phyloP scores from a whole-genome alignment of 2,888 invertebrate genomes.

The Drosophila nr. fundita region DNA sequence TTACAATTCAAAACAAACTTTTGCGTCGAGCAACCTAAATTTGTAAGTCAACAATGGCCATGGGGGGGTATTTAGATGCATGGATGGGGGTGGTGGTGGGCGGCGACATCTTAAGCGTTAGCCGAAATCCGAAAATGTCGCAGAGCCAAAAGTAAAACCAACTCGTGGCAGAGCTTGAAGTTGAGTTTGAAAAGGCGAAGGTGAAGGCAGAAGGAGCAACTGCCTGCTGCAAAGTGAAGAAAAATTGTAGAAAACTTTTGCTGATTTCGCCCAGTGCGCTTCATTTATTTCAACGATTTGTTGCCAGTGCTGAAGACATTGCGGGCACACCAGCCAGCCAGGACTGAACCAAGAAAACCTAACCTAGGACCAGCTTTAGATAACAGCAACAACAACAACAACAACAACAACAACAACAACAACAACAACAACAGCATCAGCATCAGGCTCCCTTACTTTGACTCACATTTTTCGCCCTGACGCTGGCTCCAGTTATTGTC shows the following conservation, averaged over 20 bases:
- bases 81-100: neutral
- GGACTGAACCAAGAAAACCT: constrained; percentile 21
- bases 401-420: constrained; percentile 8
- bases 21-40: constrained; percentile 77
- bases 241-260: constrained; percentile 80
- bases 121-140: constrained; percentile 77
- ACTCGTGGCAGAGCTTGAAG: constrained; percentile 32
- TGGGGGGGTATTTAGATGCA: constrained; percentile 9
- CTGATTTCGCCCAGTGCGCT: constrained; percentile 81
- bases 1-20: constrained; percentile 80
- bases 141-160: constrained; percentile 70
- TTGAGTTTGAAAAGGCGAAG: constrained; percentile 11
- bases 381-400: constrained; percentile 9
- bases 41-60: constrained; percentile 76
- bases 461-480: constrained; percentile 4
- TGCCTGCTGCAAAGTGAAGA: constrained; percentile 75
- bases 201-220: constrained; percentile 5
- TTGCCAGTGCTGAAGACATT: constrained; percentile 62
- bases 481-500: constrained; percentile 58
- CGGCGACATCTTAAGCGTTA: constrained; percentile 55
- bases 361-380: constrained; percentile 25
- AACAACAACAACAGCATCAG: constrained; percentile 12
- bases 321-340: constrained; percentile 24
- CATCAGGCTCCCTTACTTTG: constrained; percentile 11
- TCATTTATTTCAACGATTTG: constrained; percentile 82